These are phyloP conservation scores for Xiphias gladius DNA, from an alignment of 2,113 vertebrate genomes.

Conservation along the genomic window DNA sequence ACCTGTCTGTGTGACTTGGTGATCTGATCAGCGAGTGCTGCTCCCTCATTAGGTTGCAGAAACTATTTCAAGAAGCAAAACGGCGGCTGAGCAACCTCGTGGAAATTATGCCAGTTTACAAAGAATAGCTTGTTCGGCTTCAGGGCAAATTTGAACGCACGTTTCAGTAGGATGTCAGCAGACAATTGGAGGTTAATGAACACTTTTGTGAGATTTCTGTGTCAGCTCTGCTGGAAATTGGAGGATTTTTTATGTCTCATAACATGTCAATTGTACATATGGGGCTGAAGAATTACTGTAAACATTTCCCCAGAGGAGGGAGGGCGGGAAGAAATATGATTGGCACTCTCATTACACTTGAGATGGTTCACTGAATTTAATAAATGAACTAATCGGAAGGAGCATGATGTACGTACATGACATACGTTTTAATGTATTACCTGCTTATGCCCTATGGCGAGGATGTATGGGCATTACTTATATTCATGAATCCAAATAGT, in stretches of 20 bases:
- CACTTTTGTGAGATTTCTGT: not conserved
- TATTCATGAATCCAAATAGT: not conserved
- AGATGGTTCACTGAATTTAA: constrained; percentile 43
- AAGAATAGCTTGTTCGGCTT: constrained; percentile 20
- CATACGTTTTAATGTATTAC: constrained; percentile 25
- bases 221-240: not conserved
- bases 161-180: not conserved
- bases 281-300: not conserved
- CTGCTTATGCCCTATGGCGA: not conserved
- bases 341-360: constrained; percentile 17
- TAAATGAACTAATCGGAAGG: constrained; percentile 31
- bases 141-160: not conserved
- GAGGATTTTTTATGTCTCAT: not conserved
- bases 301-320: not conserved
- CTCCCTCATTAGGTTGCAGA: not conserved
- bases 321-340: constrained; percentile 20
- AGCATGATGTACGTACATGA: constrained; percentile 1
- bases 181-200: constrained; percentile 11
- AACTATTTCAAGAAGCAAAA: constrained; percentile 1
- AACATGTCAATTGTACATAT: not conserved
- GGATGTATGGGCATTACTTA: not conserved
- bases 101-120: not conserved
- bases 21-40: not conserved
- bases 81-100: not conserved
- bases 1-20: not conserved